Base-by-base conservation (phyloP, 1,140 invertebrate genomes). In the Penaeus indicus region DNA sequence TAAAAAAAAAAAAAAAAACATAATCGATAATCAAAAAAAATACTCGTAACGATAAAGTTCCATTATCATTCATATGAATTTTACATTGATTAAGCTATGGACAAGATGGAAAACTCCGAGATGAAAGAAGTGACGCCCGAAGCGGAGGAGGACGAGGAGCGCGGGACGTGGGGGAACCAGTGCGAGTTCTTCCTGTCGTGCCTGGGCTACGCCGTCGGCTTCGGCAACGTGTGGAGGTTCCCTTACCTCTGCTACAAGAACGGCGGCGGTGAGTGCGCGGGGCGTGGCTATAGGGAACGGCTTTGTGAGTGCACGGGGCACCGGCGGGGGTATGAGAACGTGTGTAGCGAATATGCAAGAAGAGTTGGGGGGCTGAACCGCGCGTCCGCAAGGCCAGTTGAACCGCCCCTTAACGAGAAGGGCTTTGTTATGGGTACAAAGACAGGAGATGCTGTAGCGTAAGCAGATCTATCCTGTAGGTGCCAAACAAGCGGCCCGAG, bases 171-270 rank as follows among this genome's bases (percentile, higher is more conserved):
- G 93, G 91, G 83, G 10, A 92, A 92, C 19, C 90, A 92, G 42
- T 92, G 92, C 67, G 92, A 93, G 88, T 93, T 93, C 86, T 84
- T 93, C 60, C 90, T 93, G 0, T 92, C 92, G 0, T 91, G 92
- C 79, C 84, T 93, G 7, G 92, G 92, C 16, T 93, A 92, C 86
- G 92, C 92, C 32, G 92, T 93, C 22, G 93, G 93, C 5, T 92
- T 93, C 64, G 93, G 93, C 10, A 93, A 93, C 89, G 91, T 93
- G 13, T 93, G 93, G 93, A 90, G 93, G 62, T 93, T 98, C 94
- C 97, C 97, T 25, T 97, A 97, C 93, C 94, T 97, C 61, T 97
- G 96, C 92, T 97, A 97, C 94, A 96, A 96, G 93, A 97, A 97
- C 94, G 96, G 96, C 84, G 96, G 96, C 92, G 96, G 96, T 96